A percentile compares a stretch with the other conserved stretches of the same genome.
Conservation (phyloP, 92 coral and sea anemone genomes). For the Phymanthus crucifer region DNA sequence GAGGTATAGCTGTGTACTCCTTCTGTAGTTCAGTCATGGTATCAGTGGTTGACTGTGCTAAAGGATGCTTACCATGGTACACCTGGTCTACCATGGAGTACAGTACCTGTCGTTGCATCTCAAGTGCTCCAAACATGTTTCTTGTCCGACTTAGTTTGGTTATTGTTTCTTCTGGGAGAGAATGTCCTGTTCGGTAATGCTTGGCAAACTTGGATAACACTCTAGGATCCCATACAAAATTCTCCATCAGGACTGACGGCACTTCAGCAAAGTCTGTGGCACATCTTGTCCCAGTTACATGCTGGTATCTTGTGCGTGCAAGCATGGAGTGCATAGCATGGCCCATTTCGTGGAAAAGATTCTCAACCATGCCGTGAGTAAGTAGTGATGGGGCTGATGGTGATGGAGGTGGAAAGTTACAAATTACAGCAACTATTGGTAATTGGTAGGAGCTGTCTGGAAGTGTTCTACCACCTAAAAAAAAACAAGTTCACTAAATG, state of each 20-base stretch:
- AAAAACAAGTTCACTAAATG: background rate
- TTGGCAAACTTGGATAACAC: conserved; percentile 73
- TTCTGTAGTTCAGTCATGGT: conserved; percentile 71
- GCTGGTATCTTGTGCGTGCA: conserved; percentile 87
- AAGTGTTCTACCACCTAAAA: conserved; percentile 80
- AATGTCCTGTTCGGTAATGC: conserved; percentile 85
- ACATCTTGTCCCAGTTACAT: conserved; percentile 93
- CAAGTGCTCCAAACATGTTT: conserved; percentile 90
- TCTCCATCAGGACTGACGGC: conserved; percentile 95
- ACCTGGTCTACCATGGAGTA: conserved; percentile 92
- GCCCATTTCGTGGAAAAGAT: conserved; percentile 98
- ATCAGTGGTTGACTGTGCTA: conserved; percentile 72
- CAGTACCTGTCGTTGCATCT: conserved; percentile 93
- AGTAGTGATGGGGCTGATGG: conserved; percentile 72
- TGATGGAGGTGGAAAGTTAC: conserved; percentile 91
- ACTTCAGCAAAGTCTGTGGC: conserved; percentile 98
- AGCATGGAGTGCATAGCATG: conserved; percentile 99
- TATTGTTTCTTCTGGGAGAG: conserved; percentile 81
- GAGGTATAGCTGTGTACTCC: conserved; percentile 73
- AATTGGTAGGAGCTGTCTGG: conserved; percentile 86
- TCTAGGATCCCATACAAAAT: conserved; percentile 90
- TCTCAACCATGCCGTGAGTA: conserved; percentile 92
- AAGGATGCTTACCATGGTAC: conserved; percentile 85
- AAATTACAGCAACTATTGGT: conserved; percentile 89
- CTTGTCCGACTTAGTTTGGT: conserved; percentile 73